phyloP scores from a whole-genome alignment of 2,113 vertebrate genomes.

The Aptenodytes forsteri region DNA sequence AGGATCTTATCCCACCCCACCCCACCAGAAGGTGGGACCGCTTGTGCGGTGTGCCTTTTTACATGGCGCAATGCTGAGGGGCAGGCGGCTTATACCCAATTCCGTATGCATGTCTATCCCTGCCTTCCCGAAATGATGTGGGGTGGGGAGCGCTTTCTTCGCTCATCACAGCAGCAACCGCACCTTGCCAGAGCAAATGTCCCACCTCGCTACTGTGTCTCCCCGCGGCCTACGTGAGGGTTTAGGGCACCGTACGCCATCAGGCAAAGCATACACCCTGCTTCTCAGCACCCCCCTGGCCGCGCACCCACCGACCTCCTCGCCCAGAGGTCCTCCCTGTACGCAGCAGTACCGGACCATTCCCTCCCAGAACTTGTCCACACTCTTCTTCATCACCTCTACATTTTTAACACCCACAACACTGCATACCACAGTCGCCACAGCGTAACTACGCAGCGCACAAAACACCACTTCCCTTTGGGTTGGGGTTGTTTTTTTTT shows the following conservation, averaged over 20 bases:
- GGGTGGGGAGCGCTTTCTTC: neutral
- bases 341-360: fast-evolving
- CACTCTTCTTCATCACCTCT: no score
- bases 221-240: neutral
- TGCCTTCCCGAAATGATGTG: no score
- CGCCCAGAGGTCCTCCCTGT: neutral
- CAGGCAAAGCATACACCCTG: neutral
- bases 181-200: neutral
- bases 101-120: fast-evolving
- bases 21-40: neutral
- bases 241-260: fast-evolving
- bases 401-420: neutral
- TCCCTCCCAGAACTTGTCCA: neutral
- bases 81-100: neutral
- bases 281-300: neutral
- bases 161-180: neutral
- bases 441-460: neutral
- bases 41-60: neutral
- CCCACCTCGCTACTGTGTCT: neutral
- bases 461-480: neutral
- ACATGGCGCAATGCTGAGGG: fast-evolving
- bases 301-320: neutral
- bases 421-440: neutral
- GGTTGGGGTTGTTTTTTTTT: neutral
- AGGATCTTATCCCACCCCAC: neutral